Percentiles rank a stretch among this genome's conserved stretches.
These are phyloP conservation scores for Elysia chlorotica DNA, from an alignment of 1,140 invertebrate species.

Conservation along the genomic window DNA sequence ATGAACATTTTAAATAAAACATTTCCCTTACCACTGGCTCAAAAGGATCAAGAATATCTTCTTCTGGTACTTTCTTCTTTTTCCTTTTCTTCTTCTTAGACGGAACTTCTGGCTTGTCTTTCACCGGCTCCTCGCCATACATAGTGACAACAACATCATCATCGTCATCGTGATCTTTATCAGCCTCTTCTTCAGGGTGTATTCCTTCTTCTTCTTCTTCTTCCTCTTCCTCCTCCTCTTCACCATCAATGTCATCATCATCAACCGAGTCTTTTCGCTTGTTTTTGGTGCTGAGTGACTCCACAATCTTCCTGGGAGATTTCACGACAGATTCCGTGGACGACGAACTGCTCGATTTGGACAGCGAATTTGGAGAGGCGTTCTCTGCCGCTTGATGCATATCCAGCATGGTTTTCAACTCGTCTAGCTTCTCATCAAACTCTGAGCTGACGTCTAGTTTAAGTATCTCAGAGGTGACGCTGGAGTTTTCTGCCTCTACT, in stretches of 20 bases:
- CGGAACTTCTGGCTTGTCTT: no score
- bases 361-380: not conserved
- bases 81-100: no score
- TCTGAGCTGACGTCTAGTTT: not conserved
- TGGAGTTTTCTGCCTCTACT: no score
- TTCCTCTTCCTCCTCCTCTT: not conserved
- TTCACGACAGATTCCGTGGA: not conserved
- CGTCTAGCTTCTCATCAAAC: not conserved
- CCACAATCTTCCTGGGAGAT: not conserved
- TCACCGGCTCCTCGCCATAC: not conserved
- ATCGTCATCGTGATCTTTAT: slow-evolving; percentile 7
- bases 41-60: not conserved
- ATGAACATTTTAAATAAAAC: no score
- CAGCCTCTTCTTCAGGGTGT: not conserved
- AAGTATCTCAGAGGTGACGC: not conserved
- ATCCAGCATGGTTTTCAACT: not conserved
- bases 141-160: not conserved
- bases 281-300: no score
- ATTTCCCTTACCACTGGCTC: no score
- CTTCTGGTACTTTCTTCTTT: not conserved
- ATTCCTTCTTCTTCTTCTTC: not conserved
- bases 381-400: not conserved
- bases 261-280: no score
- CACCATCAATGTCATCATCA: not conserved
- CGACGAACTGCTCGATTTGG: not conserved